Evolutionary conservation across 2,888 invertebrate genomes (phyloP), one percentile per base, ranked within the genome.

Genomic region (Xylota sylvarum): DNA sequence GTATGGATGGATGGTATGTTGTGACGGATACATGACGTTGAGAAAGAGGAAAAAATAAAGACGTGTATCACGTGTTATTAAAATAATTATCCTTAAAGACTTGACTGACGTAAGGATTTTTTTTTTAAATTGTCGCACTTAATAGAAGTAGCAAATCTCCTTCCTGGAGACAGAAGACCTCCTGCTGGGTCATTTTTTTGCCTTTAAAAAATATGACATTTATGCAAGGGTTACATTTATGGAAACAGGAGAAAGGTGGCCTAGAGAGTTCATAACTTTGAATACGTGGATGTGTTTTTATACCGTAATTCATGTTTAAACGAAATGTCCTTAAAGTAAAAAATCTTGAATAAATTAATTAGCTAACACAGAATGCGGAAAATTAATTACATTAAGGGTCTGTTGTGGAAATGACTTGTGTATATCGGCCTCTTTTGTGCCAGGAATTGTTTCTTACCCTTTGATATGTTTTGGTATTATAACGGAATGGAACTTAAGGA

Each of bases 41-140:
- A 50, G 64, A 37, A 35, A 30, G 23, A 23, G 52, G 50, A 19
- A 62, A 37, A 35, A 48, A 72, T 17, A 72, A 37, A 43, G 17
- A 27, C 35, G 56, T 50, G 56, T 48, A 52, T 65, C 35, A 80
- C 72, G 58, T 74, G 74, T 58, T 82, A 77, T 82, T 82, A 82
- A 82, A 82, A 82, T 77, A 77, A 82, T 64, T 77, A 69, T 82
- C 56, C 48, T 82, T 77, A 82, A 82, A 76, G 76, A 65, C 82
- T 55, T 76, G 37, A 30, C 43, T 69, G 65, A 37, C 46, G 58
- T 67, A 35, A 23, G 12, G 12, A n/a, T 46, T 35, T 30, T 80
- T 43, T 74, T 50, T 48, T 67, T 80, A 65, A 74, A 80, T 52
- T 60, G 60, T 69, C 30, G 37, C 58, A 37, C 76, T 81, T 64